These are phyloP conservation scores for Coleophora flavipennella DNA, from an alignment of 2,888 invertebrate species.

Conservation along the genomic window DNA sequence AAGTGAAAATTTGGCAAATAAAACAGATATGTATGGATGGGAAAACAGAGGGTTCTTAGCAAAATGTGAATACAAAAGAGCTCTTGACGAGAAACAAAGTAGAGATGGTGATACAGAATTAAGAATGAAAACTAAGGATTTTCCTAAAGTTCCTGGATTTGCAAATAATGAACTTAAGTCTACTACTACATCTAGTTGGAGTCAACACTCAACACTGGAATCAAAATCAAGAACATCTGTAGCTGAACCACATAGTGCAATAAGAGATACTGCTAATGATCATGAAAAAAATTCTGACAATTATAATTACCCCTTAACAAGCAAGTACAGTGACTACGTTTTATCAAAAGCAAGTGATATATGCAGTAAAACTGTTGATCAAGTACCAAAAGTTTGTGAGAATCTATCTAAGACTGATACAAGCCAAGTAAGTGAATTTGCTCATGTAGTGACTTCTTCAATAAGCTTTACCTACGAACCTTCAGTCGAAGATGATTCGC, in stretches of 20 bases:
- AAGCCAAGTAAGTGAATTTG: slow-evolving; percentile 67
- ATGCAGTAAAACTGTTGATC: slow-evolving; percentile 49
- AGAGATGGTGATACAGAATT: slow-evolving; percentile 30
- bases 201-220: slow-evolving; percentile 51
- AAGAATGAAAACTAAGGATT: slow-evolving; percentile 30
- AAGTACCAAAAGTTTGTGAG: slow-evolving; percentile 54
- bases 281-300: slow-evolving; percentile 45
- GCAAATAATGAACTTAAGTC: slow-evolving; percentile 29
- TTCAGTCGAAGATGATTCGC: slow-evolving; percentile 61
- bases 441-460: slow-evolving; percentile 64
- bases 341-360: slow-evolving; percentile 54
- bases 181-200: slow-evolving; percentile 35
- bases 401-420: slow-evolving; percentile 58
- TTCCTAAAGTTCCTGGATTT: slow-evolving; percentile 25
- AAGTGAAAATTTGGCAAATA: slow-evolving; percentile 52
- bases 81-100: slow-evolving; percentile 27
- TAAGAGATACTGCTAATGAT: slow-evolving; percentile 46
- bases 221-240: slow-evolving; percentile 47
- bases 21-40: slow-evolving; percentile 67
- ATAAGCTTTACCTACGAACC: slow-evolving; percentile 68
- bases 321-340: slow-evolving; percentile 58
- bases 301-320: slow-evolving; percentile 49
- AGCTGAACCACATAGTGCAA: slow-evolving; percentile 44
- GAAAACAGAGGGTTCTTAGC: slow-evolving; percentile 66
- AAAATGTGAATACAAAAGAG: slow-evolving; percentile 42